These are phyloP conservation scores for Phaonia tiefii DNA, from an alignment of 2,888 invertebrate species.

Conservation along the genomic window DNA sequence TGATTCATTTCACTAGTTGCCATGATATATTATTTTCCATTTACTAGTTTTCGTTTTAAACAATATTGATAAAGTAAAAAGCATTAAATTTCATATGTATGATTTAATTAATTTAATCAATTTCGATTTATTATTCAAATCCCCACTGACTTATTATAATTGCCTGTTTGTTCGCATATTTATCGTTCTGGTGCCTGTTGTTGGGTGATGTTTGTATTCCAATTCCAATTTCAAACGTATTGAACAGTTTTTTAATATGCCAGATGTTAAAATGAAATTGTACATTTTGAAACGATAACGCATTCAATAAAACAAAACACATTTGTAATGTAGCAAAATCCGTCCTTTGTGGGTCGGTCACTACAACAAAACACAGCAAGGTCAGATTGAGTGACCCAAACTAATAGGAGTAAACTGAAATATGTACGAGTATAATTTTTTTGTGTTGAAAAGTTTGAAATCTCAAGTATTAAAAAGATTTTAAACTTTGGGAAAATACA, in stretches of 20 bases:
- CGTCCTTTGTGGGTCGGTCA: background rate
- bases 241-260: constrained; percentile 22
- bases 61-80: too few relatives aligned
- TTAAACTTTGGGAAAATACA: too few relatives aligned
- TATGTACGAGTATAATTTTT: background rate
- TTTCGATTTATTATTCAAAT: constrained; percentile 34
- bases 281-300: background rate
- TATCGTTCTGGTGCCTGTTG: background rate
- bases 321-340: background rate
- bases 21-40: too few relatives aligned
- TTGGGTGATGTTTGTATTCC: background rate
- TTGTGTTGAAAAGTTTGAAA: background rate
- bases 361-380: background rate
- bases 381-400: constrained; percentile 34
- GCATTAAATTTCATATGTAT: too few relatives aligned
- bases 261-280: constrained; percentile 22
- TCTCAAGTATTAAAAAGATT: background rate
- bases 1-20: too few relatives aligned
- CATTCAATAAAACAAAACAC: too few relatives aligned
- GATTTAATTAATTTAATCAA: constrained; percentile 31
- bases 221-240: background rate
- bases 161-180: background rate
- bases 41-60: too few relatives aligned
- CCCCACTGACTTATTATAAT: constrained; percentile 33
- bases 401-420: background rate